Percentiles rank a stretch among this genome's conserved stretches.
Evolutionary conservation across 2,888 invertebrate genomes (phyloP).

Genomic region (Boloria euphrosyne): DNA sequence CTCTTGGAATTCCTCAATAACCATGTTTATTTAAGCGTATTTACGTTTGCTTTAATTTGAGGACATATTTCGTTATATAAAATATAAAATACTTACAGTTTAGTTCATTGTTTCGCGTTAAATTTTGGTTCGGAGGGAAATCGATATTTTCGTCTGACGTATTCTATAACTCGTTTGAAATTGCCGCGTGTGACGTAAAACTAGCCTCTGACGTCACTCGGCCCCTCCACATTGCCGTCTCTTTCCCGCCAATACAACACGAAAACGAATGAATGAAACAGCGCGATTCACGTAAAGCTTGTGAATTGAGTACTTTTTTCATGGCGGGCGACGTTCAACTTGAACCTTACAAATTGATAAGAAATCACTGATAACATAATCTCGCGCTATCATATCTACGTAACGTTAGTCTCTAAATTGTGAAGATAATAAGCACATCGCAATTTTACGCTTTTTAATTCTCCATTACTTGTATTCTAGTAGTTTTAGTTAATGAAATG

Average conservation of each 20-base stretch:
- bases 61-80: background rate
- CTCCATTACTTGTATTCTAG: conserved; percentile 32
- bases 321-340: conserved; percentile 63
- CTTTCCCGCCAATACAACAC: conserved; percentile 54
- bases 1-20: no score
- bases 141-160: conserved; percentile 72
- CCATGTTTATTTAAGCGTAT: background rate
- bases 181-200: conserved; percentile 80
- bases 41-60: background rate
- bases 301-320: conserved; percentile 76
- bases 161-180: conserved; percentile 69
- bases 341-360: conserved; percentile 61
- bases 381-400: conserved; percentile 31
- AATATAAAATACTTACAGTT: conserved; percentile 5
- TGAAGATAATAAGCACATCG: conserved; percentile 37
- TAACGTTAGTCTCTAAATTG: conserved; percentile 44
- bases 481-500: conserved; percentile 70
- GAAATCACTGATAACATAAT: conserved; percentile 59
- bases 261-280: conserved; percentile 60
- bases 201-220: conserved; percentile 65
- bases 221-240: conserved; percentile 49
- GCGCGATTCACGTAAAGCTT: conserved; percentile 63
- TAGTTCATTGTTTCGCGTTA: conserved; percentile 19
- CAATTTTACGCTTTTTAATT: conserved; percentile 29
- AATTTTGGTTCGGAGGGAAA: conserved; percentile 47